Evolutionary conservation across 2,113 vertebrate genomes (phyloP), one percentile per base, ranked within the genome.

Genomic region (Pelodiscus sinensis): DNA sequence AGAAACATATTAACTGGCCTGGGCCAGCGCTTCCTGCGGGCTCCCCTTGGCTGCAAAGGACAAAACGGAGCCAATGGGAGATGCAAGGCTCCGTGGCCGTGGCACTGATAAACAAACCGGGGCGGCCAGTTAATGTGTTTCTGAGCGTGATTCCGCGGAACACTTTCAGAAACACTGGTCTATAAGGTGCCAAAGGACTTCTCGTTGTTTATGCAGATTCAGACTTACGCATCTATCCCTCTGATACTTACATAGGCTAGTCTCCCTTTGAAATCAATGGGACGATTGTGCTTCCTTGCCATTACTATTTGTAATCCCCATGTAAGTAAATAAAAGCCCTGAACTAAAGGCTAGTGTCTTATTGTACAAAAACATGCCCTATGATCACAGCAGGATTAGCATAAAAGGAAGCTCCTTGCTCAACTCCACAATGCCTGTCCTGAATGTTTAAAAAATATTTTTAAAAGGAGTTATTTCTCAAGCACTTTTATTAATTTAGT

Each of bases 261-360:
- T 88, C 84, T 3, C 13, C 8, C 44, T 44, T 44, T 44, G 44
- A 44, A 44, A 94, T 73, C 95, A 85, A 88, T 78, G 25, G 62
- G 58, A 93, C 54, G 77, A 90, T 92, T 83, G 60, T 94, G 95
- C 96, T 96, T 35, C 68, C 91, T 78, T 91, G 51, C 85, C 52
- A 44, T 56, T 87, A 81, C 9, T 95, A 91, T 94, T 96, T 95
- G 81, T 96, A 96, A 96, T 93, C 88, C 93, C 92, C 87, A 93
- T 75, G n/a, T 18, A 93, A 93, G 84, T 92, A 93, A 95, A 93
- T 90, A 94, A 82, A 52, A 13, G 81, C 8, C 56, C 58, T 65
- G 29, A n/a, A 73, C 31, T 60, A 65, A 18, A 52, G 82, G 8
- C 71, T 24, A 68, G 31, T 78, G 75, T 90, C 56, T 90, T 57